A percentile compares a stretch with the other conserved stretches of the same genome.
Conservation (phyloP, 53 echinoderm and acorn worm species). For the Temnopleurus reevesii region DNA sequence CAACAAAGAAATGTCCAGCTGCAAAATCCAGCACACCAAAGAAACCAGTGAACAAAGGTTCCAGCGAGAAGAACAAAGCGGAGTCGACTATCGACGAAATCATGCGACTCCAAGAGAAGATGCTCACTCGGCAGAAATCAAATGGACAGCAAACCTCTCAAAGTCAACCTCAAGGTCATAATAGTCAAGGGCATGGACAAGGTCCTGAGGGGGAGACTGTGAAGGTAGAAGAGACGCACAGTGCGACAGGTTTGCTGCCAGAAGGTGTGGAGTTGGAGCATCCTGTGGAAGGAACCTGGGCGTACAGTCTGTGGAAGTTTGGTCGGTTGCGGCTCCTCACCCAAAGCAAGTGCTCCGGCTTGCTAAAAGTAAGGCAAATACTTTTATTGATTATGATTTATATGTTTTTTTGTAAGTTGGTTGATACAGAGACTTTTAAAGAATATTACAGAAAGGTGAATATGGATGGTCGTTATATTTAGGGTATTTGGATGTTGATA, state of each 20-base stretch:
- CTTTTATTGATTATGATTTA: too few species aligned
- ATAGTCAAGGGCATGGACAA: not conserved
- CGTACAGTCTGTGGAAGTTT: constrained; percentile 55
- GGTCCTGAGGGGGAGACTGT: not conserved
- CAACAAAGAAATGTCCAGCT: not conserved
- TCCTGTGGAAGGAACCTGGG: constrained; percentile 6
- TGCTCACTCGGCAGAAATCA: constrained; percentile 40
- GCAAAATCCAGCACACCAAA: not conserved
- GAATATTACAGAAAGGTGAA: too few species aligned
- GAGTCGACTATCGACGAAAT: constrained; percentile 54
- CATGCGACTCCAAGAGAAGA: constrained; percentile 58
- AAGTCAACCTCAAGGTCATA: not conserved
- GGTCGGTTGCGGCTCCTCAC: constrained; percentile 33
- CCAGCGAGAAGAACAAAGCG: constrained; percentile 16
- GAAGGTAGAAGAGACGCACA: not conserved
- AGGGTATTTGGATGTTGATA: too few species aligned
- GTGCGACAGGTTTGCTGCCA: not conserved
- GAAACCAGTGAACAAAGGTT: not conserved
- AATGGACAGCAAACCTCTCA: not conserved
- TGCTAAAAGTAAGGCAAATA: not conserved
- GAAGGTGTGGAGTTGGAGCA: constrained; percentile 1
- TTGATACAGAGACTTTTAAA: too few species aligned
- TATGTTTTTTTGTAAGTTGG: too few species aligned
- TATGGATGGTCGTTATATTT: too few species aligned
- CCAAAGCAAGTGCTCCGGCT: not conserved